Evolutionary conservation across 2,797 vertebrate genomes (phyloP).

Genomic region (Cyprinodon diabolis): DNA sequence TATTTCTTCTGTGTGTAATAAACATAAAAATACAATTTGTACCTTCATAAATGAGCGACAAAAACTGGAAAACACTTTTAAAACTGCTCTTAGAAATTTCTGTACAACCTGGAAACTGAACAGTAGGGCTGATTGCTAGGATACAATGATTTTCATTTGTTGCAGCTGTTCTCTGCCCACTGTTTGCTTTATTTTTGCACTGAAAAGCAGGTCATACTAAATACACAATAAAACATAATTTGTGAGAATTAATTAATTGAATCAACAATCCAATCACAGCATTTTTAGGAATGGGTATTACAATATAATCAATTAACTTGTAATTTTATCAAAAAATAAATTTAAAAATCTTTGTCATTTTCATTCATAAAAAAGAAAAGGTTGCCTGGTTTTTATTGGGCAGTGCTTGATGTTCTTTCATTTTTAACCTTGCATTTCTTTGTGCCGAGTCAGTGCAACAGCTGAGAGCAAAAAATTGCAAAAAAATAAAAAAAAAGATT

Average conservation of each 20-base stretch:
- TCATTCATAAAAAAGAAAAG: too few species aligned
- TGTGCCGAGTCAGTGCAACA: too few species aligned
- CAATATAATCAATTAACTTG: neutral
- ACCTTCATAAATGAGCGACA: too few species aligned
- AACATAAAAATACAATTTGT: too few species aligned
- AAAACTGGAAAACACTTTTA: too few species aligned
- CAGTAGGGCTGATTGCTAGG: neutral
- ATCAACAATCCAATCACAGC: neutral
- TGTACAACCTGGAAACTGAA: neutral
- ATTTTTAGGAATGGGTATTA: neutral
- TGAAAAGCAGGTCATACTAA: neutral
- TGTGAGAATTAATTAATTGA: too few species aligned
- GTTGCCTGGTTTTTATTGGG: too few species aligned
- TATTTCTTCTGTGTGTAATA: too few species aligned
- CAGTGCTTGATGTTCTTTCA: too few species aligned
- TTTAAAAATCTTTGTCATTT: neutral
- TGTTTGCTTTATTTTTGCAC: neutral
- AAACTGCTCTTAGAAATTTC: too few species aligned
- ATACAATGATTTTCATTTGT: neutral
- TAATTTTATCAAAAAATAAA: neutral
- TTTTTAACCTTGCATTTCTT: neutral
- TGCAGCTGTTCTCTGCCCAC: neutral
- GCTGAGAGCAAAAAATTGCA: neutral
- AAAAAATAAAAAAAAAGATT: neutral
- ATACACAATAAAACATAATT: neutral